A percentile compares a stretch with the other conserved stretches of the same genome.
phyloP scores from a whole-genome alignment of 2,888 invertebrate genomes.

The Drosophila nigritarsus region DNA sequence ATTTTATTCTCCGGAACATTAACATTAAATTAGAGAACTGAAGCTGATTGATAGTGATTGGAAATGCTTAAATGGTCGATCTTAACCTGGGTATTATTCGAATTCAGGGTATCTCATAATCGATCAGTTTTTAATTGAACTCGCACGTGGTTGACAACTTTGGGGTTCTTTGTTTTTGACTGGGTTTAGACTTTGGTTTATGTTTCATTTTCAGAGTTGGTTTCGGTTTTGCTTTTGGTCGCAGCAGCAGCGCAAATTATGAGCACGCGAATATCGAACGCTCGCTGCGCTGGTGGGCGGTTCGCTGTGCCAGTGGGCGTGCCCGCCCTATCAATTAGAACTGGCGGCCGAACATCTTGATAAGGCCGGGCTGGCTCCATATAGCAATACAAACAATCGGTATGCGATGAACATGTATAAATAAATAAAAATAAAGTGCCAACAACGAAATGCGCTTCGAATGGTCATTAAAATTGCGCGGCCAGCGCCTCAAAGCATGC shows the following conservation, averaged over 20 bases:
- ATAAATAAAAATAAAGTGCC: conserved; percentile 78
- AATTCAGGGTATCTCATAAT: conserved; percentile 17
- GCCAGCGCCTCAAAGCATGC: conserved; percentile 62
- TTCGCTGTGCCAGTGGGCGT: conserved; percentile 51
- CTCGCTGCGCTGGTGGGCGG: conserved; percentile 42
- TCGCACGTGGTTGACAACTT: conserved; percentile 14
- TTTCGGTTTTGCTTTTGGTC: conserved; percentile 11
- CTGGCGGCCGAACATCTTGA: conserved; percentile 77
- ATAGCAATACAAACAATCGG: conserved; percentile 37
- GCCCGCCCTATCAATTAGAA: conserved; percentile 77
- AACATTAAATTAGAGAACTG: background rate
- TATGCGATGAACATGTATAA: conserved; percentile 50
- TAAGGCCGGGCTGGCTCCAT: conserved; percentile 48
- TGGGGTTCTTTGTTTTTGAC: conserved; percentile 22
- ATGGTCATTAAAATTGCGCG: conserved; percentile 73
- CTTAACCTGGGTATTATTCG: background rate
- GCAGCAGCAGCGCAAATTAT: conserved; percentile 60
- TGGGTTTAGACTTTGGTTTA: conserved; percentile 28
- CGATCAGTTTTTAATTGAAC: background rate
- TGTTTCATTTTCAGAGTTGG: conserved; percentile 15
- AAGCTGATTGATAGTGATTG: background rate
- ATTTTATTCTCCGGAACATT: background rate
- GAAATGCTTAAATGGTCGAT: background rate
- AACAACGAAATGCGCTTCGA: conserved; percentile 80
- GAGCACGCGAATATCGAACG: conserved; percentile 76